Conservation (phyloP, 1,140 invertebrate genomes). For the Reticulitermes speratus region DNA sequence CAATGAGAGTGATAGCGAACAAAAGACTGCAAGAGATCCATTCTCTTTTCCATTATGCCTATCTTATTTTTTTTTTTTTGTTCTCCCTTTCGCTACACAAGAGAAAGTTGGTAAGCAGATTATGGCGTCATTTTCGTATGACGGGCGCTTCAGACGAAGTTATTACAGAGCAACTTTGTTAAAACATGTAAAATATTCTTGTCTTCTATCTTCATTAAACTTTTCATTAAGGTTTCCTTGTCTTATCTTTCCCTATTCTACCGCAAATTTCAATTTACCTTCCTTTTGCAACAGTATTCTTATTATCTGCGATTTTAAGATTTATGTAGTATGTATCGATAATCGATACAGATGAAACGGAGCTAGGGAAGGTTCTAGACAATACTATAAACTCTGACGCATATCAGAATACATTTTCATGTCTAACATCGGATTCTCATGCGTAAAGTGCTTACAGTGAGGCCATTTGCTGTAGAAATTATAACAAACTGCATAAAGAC, state of each 20-base stretch:
- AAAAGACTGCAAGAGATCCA: conserved; percentile 8
- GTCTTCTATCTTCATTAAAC: conserved; percentile 30
- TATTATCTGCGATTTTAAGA: neutral
- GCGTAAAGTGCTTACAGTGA: too few species aligned
- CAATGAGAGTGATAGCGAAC: neutral
- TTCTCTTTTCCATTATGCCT: neutral
- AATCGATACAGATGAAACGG: neutral
- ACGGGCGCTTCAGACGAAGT: conserved; percentile 18
- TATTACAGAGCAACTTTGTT: conserved; percentile 23
- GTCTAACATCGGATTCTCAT: too few species aligned
- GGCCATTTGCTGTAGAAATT: too few species aligned
- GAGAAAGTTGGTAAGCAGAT: conserved; percentile 25
- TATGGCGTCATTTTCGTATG: conserved; percentile 21
- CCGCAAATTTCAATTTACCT: neutral
- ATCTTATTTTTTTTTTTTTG: neutral
- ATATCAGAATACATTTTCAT: too few species aligned
- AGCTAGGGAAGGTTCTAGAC: too few species aligned
- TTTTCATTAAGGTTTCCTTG: conserved; percentile 20
- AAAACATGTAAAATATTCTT: conserved; percentile 24
- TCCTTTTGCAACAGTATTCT: neutral
- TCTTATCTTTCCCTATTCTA: conserved; percentile 18
- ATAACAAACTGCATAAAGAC: too few species aligned
- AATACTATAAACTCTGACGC: too few species aligned
- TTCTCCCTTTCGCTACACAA: neutral
- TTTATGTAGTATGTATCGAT: neutral